Conservation (phyloP, 2,113 vertebrate species). For the Zosterops borbonicus region DNA sequence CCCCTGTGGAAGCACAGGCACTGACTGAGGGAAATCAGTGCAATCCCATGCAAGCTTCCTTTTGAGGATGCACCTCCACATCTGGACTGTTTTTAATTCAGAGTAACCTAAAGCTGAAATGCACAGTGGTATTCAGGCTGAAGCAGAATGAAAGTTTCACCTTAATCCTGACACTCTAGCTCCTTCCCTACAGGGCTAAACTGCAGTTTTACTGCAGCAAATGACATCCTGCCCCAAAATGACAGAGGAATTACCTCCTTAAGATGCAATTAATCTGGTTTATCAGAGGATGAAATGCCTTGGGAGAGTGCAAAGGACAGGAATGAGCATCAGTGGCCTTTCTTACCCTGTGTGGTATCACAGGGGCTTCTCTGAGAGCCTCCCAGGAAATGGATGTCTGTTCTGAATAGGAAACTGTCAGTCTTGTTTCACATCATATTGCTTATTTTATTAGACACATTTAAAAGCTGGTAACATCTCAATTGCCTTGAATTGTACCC, state of each 20-base stretch:
- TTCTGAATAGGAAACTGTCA: not conserved
- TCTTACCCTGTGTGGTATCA: not conserved
- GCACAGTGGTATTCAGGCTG: not conserved
- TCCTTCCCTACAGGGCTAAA: not conserved
- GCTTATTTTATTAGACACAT: not conserved
- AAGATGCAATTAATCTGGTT: not conserved
- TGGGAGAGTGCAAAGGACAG: not conserved
- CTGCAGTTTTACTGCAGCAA: not conserved
- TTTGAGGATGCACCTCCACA: rapidly evolving
- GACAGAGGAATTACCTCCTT: not conserved
- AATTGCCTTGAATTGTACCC: not conserved
- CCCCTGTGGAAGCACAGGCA: not conserved
- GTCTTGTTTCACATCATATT: not conserved
- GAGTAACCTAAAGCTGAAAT: not conserved
- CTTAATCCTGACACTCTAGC: not conserved
- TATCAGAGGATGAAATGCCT: not conserved
- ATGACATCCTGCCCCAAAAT: not conserved
- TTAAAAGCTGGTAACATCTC: not conserved
- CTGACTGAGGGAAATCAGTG: not conserved
- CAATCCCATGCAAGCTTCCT: not conserved
- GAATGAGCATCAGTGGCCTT: not conserved
- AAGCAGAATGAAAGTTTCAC: not conserved
- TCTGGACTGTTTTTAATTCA: not conserved
- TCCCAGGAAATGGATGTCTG: not conserved
- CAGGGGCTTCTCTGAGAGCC: not conserved